Conservation (phyloP, 2,888 invertebrate species). For the Rotaria macrura region DNA sequence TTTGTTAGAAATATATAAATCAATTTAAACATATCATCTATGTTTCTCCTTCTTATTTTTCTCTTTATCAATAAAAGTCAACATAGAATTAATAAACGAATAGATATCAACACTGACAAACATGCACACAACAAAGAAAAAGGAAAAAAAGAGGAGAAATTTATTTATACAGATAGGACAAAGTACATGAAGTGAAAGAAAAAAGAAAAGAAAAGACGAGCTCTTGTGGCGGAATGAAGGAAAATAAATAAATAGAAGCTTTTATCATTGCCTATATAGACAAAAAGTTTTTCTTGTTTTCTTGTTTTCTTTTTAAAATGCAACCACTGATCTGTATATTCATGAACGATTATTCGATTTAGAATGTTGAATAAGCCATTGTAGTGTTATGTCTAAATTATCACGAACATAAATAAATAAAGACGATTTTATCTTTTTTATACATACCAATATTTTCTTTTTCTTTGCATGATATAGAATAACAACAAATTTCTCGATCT, state of each 20-base stretch:
- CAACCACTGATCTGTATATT: not conserved
- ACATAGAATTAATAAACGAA: not conserved
- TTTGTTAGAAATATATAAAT: not conserved
- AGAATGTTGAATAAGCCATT: conserved; percentile 92
- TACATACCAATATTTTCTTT: conserved; percentile 79
- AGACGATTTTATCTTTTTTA: not conserved
- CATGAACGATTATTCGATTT: conserved; percentile 51
- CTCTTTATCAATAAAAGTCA: not conserved
- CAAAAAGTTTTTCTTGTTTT: not conserved
- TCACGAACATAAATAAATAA: conserved; percentile 35
- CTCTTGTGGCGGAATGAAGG: not conserved
- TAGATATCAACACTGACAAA: not conserved
- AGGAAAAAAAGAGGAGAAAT: not conserved
- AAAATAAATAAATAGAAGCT: not conserved
- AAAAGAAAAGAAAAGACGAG: not conserved
- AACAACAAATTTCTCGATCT: conserved; percentile 98
- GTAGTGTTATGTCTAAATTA: conserved; percentile 77
- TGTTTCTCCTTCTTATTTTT: not conserved
- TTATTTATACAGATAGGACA: not conserved
- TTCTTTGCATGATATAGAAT: conserved; percentile 99
- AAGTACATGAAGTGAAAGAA: not conserved
- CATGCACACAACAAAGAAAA: not conserved
- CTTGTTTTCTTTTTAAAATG: not conserved
- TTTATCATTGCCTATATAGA: not conserved
- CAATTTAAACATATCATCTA: not conserved